Evolutionary conservation across 2,888 invertebrate species (phyloP).

Genomic region (Oeneis ivallda): DNA sequence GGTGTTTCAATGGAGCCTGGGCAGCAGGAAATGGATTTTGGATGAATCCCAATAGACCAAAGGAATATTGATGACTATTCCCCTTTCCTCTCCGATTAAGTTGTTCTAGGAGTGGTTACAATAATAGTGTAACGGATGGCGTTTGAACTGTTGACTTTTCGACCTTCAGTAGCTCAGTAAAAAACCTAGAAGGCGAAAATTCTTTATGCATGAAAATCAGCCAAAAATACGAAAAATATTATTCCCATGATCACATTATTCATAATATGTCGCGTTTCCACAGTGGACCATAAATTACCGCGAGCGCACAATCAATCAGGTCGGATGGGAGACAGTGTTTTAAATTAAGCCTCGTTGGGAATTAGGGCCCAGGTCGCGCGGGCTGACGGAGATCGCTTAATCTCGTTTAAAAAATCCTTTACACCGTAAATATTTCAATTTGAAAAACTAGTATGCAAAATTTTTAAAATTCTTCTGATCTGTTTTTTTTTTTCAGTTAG

Average conservation of each 20-base stretch:
- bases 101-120: too few species aligned
- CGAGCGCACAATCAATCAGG: slow-evolving; percentile 56
- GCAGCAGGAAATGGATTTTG: too few species aligned
- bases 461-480: background rate
- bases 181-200: too few species aligned
- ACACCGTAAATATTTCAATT: background rate
- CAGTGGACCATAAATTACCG: slow-evolving; percentile 50
- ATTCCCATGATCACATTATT: slow-evolving; percentile 57
- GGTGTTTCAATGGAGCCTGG: too few species aligned
- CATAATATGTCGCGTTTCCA: slow-evolving; percentile 57
- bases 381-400: slow-evolving; percentile 15
- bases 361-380: slow-evolving; percentile 39
- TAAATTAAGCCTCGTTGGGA: slow-evolving; percentile 47
- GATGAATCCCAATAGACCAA: too few species aligned
- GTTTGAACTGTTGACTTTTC: too few species aligned
- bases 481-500: background rate
- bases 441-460: background rate
- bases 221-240: background rate
- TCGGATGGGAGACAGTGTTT: slow-evolving; percentile 41
- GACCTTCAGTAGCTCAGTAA: too few species aligned
- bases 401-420: slow-evolving; percentile 16
- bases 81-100: too few species aligned
- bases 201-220: background rate
- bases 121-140: too few species aligned
- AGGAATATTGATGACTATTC: too few species aligned